Evolutionary conservation across 2,888 invertebrate species (phyloP).

Genomic region (Noctua fimbriata): DNA sequence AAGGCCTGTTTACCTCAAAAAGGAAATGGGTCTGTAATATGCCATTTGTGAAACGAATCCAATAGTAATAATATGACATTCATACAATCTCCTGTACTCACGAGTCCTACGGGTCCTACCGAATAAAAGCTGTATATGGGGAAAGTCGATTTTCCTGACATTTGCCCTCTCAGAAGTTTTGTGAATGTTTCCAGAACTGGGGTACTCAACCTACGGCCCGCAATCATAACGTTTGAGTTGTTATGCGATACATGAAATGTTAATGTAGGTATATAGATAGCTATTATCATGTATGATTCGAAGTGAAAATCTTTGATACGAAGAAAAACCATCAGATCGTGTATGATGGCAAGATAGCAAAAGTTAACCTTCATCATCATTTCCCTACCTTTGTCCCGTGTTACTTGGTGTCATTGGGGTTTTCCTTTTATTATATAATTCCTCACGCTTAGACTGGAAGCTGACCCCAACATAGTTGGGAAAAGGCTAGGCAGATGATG

Average conservation of each 20-base stretch:
- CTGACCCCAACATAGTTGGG: too few relatives aligned
- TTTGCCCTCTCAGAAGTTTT: conserved; percentile 58
- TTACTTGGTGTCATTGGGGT: neutral
- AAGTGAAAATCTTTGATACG: neutral
- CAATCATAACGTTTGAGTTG: neutral
- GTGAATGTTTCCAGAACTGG: conserved; percentile 31
- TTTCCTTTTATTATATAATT: neutral
- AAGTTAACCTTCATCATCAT: neutral
- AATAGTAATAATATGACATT: conserved; percentile 47
- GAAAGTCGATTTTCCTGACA: conserved; percentile 46
- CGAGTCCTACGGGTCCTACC: neutral
- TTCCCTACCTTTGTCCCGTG: neutral
- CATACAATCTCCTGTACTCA: conserved; percentile 17
- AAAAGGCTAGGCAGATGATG: too few relatives aligned
- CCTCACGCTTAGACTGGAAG: too few relatives aligned
- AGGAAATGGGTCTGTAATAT: conserved; percentile 2
- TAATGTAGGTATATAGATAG: neutral
- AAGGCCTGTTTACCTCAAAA: conserved; percentile 18
- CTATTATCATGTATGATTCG: neutral
- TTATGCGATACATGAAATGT: neutral
- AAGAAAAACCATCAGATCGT: neutral
- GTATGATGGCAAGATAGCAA: neutral
- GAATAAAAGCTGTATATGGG: conserved; percentile 37
- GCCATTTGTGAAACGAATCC: conserved; percentile 41
- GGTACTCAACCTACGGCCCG: conserved; percentile 20